Evolutionary conservation across 2,888 invertebrate genomes (phyloP), one percentile per base, ranked within the genome.

Genomic region (Psylliodes chrysocephalus): DNA sequence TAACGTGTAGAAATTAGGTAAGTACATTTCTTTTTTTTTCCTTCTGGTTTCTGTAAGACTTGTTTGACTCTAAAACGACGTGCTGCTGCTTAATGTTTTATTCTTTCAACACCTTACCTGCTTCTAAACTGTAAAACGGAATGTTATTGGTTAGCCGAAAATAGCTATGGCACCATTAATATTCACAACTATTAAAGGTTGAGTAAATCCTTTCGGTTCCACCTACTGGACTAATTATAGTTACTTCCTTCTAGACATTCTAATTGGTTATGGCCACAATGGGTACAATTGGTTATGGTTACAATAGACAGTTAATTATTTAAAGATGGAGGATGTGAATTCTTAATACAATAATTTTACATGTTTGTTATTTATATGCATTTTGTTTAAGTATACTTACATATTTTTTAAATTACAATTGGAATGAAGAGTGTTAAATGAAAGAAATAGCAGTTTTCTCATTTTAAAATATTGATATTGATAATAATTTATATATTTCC

Each of bases 81-180:
- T 15, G 33, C 44, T 17, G 30, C 55, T 55, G 55, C 12, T 55
- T 55, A 55, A 55, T 55, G 46, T 55, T 46, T 18, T 14, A 46
- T 46, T 55, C 44, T 19, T 15, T 55, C 55, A 46, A 46, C 55
- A 55, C 55, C 19, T 55, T 55, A 44, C 46, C 55, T 55, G 55
- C 33, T 19, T 28, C 12, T 55, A 33, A 55, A 30, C 44, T 12
- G 44, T 33, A 12, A 2, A 44, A 18, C 30, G 19, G 44, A 55
- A 30, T 18, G 44, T 35, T 55, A 55, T 55, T 55, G 55, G 55
- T 33, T 35, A 8, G 33, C 10, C 33, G 19, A 46, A 55, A 44
- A 55, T 46, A 55, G 44, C 17, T 18, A 18, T 1, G 55, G 46
- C 15, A 18, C 55, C 55, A 55, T 55, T 55, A 55, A 55, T 44